Percentiles rank a stretch among this genome's conserved stretches.
These are phyloP conservation scores for Omphaloscelis lunosa DNA, from an alignment of 2,888 invertebrate species.

Conservation along the genomic window DNA sequence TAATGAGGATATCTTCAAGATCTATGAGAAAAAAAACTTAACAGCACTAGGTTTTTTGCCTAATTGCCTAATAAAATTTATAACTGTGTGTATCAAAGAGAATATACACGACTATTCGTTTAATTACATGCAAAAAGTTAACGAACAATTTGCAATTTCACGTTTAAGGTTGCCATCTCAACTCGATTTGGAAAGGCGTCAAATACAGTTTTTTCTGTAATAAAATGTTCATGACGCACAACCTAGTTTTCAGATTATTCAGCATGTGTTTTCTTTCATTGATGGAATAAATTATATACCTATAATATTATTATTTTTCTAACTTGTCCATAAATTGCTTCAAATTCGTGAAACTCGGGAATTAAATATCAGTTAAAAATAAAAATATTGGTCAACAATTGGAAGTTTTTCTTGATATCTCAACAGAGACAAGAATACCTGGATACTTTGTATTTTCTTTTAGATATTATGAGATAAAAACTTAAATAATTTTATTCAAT, in stretches of 20 bases:
- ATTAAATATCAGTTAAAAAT: not conserved
- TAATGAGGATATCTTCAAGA: slow-evolving; percentile 1
- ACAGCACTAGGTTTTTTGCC: slow-evolving; percentile 16
- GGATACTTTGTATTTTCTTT: not conserved
- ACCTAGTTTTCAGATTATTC: not conserved
- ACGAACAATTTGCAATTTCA: slow-evolving; percentile 24
- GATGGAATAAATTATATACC: not conserved
- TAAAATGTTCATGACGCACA: not conserved
- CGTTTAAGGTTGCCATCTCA: not conserved
- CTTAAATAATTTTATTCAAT: slow-evolving; percentile 6
- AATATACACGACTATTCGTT: not conserved
- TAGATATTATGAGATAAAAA: not conserved
- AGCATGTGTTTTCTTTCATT: not conserved
- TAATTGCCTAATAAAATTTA: slow-evolving; percentile 11
- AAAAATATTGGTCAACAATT: not conserved
- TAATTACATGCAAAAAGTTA: slow-evolving; percentile 17
- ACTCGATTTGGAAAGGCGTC: not conserved
- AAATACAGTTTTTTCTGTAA: not conserved
- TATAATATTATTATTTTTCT: not conserved
- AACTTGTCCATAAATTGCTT: not conserved
- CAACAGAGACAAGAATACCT: not conserved
- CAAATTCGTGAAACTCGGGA: not conserved
- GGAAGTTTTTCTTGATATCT: not conserved
- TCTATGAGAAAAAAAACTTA: not conserved
- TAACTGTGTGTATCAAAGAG: slow-evolving; percentile 9